phyloP scores from a whole-genome alignment of 2,888 invertebrate genomes.

The Rotaria sp. region DNA sequence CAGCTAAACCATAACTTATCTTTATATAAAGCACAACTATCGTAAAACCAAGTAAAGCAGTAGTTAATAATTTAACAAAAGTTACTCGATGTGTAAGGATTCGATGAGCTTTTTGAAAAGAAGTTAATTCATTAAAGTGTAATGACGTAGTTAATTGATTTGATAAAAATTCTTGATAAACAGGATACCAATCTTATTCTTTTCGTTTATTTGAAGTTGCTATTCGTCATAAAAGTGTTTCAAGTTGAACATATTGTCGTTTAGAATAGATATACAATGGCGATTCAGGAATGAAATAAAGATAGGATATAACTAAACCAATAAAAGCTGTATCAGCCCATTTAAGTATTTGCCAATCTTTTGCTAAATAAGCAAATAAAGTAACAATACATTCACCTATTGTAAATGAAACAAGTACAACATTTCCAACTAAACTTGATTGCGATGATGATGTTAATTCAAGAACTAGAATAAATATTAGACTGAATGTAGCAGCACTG shows the following conservation, averaged over 20 bases:
- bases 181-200: not conserved
- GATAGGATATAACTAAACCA: not conserved
- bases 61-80: not conserved
- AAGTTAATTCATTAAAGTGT: not conserved
- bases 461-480: not conserved
- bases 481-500: not conserved
- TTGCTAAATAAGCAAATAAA: not conserved
- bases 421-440: not conserved
- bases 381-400: not conserved
- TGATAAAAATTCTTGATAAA: not conserved
- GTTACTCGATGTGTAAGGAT: not conserved
- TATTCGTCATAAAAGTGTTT: not conserved
- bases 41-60: not conserved
- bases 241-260: not conserved
- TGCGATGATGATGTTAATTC: conserved; percentile 10
- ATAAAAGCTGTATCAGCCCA: not conserved
- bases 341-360: not conserved
- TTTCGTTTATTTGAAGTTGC: not conserved
- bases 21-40: not conserved
- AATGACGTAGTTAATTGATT: not conserved
- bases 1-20: not conserved
- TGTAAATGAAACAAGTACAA: not conserved
- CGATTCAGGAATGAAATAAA: conserved; percentile 19
- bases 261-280: not conserved
- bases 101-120: not conserved